A percentile compares a stretch with the other conserved stretches of the same genome.
Conservation (phyloP, 2,113 vertebrate genomes). For the Andinoacara biseriatus region DNA sequence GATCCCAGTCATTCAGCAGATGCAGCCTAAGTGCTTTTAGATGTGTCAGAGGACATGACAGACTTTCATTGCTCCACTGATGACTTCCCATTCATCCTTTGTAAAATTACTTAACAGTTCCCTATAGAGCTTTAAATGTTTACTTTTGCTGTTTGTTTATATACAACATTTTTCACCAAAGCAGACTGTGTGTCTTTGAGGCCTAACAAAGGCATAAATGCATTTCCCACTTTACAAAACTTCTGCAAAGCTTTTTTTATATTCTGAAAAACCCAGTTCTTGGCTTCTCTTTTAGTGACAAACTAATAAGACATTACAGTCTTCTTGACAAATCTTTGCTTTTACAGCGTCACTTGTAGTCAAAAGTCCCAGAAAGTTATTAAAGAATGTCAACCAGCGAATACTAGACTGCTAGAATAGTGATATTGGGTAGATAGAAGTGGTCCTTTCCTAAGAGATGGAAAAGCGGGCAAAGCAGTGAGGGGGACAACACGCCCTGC, state of each 20-base stretch:
- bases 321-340: background rate
- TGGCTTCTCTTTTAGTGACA: background rate
- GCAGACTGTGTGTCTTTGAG: constrained; percentile 9
- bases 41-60: constrained; percentile 72
- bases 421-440: constrained; percentile 4
- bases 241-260: background rate
- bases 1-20: constrained; percentile 68
- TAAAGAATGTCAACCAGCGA: constrained; percentile 9
- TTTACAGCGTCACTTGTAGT: background rate
- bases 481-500: constrained; percentile 24
- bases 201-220: background rate
- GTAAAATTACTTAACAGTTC: constrained; percentile 66
- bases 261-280: background rate
- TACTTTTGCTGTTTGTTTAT: constrained; percentile 45
- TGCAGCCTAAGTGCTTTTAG: constrained; percentile 73
- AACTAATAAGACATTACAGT: background rate
- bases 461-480: background rate
- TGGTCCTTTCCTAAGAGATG: constrained; percentile 1
- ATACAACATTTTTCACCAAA: constrained; percentile 31
- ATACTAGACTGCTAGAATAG: background rate
- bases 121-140: constrained; percentile 51
- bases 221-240: constrained; percentile 12
- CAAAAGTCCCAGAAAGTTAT: background rate
- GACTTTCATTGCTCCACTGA: constrained; percentile 59
- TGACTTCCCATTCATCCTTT: constrained; percentile 65